Conservation (phyloP, 2,113 vertebrate species). For the Nesogale talazaci region DNA sequence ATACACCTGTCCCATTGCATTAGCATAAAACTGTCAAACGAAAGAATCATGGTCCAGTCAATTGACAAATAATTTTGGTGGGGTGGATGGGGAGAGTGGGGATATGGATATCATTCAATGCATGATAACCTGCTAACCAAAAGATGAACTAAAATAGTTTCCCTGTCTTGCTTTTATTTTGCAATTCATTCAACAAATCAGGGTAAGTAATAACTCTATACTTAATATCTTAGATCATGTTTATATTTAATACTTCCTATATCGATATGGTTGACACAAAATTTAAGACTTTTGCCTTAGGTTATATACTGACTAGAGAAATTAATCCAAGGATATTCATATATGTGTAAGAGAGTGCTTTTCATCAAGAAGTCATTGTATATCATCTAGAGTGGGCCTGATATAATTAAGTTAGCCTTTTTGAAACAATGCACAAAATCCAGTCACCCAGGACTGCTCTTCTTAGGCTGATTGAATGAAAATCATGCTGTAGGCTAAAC, state of each 20-base stretch:
- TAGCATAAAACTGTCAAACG: too few species aligned
- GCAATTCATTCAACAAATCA: neutral
- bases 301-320: neutral
- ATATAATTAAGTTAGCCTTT: neutral
- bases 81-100: neutral
- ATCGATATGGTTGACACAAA: neutral
- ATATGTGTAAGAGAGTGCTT: too few species aligned
- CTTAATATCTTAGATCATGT: neutral
- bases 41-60: neutral
- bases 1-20: too few species aligned
- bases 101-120: neutral
- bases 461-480: too few species aligned
- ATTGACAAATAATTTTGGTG: neutral
- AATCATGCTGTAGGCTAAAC: too few species aligned
- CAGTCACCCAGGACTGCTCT: too few species aligned
- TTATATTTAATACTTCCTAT: neutral
- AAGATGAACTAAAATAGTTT: neutral
- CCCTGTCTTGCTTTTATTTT: too few species aligned
- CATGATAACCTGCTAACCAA: neutral
- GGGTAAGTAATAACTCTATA: conserved; percentile 1
- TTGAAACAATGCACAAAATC: neutral
- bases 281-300: neutral
- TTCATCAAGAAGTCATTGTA: neutral
- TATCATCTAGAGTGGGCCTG: neutral
- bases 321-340: too few species aligned